phyloP scores from a whole-genome alignment of 2,888 invertebrate genomes.

The Portevinia maculata region DNA sequence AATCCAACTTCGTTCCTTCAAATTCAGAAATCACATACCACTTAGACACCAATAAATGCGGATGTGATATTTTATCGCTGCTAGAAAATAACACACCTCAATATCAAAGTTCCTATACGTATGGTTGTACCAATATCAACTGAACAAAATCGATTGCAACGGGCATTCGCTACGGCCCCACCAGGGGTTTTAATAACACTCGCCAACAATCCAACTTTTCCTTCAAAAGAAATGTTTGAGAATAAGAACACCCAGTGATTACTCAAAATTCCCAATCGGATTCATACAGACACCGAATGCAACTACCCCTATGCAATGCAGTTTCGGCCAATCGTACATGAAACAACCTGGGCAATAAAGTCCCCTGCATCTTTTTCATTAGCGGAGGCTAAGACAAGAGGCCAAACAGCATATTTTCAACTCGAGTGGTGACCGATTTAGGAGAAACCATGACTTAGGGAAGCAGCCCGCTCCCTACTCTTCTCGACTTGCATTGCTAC shows the following conservation, averaged over 20 bases:
- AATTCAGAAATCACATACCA: slow-evolving; percentile 26
- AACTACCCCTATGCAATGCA: slow-evolving; percentile 36
- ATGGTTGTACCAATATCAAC: slow-evolving; percentile 58
- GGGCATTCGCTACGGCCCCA: slow-evolving; percentile 46
- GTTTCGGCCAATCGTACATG: slow-evolving; percentile 54
- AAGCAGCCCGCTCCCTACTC: too few species aligned
- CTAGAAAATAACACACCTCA: slow-evolving; percentile 27
- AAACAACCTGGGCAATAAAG: slow-evolving; percentile 38
- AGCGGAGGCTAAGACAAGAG: slow-evolving; percentile 32
- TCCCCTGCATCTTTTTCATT: slow-evolving; percentile 22
- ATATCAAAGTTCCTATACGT: slow-evolving; percentile 53
- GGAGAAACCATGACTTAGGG: slow-evolving; percentile 32
- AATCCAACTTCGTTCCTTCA: slow-evolving; percentile 75
- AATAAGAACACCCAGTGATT: too few species aligned
- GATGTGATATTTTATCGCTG: slow-evolving; percentile 10
- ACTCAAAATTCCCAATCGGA: slow-evolving; percentile 75
- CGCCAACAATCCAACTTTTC: slow-evolving; percentile 38
- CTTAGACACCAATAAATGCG: slow-evolving; percentile 24
- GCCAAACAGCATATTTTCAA: slow-evolving; percentile 22
- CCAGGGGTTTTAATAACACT: slow-evolving; percentile 59
- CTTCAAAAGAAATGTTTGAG: slow-evolving; percentile 15
- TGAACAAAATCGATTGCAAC: slow-evolving; percentile 50
- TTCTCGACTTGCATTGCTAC: too few species aligned
- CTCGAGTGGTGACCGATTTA: slow-evolving; percentile 20
- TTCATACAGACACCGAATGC: slow-evolving; percentile 55